Base-by-base conservation (phyloP, 1,140 invertebrate species). In the Bombyx mori region DNA sequence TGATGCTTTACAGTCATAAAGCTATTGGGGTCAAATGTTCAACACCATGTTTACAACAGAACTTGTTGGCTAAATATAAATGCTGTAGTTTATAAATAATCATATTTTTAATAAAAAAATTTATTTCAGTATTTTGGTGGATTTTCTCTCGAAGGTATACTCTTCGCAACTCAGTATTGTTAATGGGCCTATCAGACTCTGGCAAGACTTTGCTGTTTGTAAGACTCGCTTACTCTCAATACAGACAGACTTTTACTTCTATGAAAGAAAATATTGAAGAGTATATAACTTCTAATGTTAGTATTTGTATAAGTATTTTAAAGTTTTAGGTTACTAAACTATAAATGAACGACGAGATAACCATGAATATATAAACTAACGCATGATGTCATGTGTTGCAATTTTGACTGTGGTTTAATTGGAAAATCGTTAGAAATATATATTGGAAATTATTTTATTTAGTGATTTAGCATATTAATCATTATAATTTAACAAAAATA, bases 171-270 rank as follows among this genome's bases (percentile, higher is more conserved):
- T 91, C 89, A 63, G 88, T 97, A 51, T 79, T 97, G 44, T 69
- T 98, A 10, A 91, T 94, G n/a, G 96, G 96, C 7, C 86, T 96
- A 0, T 93, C 93, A 70, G 94, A 97, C 72, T 91, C 94, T 62
- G 96, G 96, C 8, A 98, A 98, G 89, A 97, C 96, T 8, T 81
- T 95, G 10, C 81, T 97, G 44, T 97, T 93, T 85, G 90, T 93
- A 49, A 89, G 93, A 69, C 75, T 97, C 47, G 73, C 93, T 18
- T 90, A 92, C 79, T 90, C 92, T 18, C 92, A 93, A 73, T 92
- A 90, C 71, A 89, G 94, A 51, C 85, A 92, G 52, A 96, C 95
- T 12, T 92, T 95, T 63, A 97, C 95, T 26, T 97, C 96, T 50
- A 92, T 96, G 65, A 94, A 93, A 75, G 94, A 96, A 86, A 97